Conservation (phyloP, 2,113 vertebrate species). For the Pachycephala philippinensis region DNA sequence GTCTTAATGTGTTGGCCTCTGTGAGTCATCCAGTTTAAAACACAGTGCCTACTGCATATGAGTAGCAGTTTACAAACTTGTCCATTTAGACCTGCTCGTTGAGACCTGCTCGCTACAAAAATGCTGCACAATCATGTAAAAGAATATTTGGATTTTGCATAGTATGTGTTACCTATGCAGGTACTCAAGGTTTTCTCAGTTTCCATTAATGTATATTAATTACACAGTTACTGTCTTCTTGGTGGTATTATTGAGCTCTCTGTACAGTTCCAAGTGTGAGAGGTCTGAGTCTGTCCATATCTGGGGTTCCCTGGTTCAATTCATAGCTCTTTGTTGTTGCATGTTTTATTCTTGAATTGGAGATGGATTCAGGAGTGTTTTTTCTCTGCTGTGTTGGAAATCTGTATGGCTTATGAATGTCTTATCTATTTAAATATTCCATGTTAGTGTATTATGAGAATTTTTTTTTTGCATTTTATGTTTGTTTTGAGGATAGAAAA, state of each 20-base stretch:
- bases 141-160: not conserved
- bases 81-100: not conserved
- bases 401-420: not conserved
- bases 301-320: not conserved
- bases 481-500: not conserved
- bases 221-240: not conserved
- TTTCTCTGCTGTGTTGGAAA: not conserved
- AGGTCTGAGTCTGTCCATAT: not conserved
- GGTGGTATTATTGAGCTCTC: not conserved
- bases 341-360: not conserved
- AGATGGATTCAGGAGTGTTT: not conserved
- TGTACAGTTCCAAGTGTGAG: not conserved
- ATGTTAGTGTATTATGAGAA: not conserved
- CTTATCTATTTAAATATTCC: not conserved
- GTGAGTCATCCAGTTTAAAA: not conserved
- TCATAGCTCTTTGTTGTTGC: not conserved
- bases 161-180: not conserved
- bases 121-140: not conserved
- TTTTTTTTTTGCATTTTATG: not conserved
- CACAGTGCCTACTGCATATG: not conserved
- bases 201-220: not conserved
- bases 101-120: not conserved
- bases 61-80: not conserved
- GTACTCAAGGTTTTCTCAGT: rapidly evolving
- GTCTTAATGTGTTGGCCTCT: not conserved